A percentile compares a stretch with the other conserved stretches of the same genome.
Conservation (phyloP, 2,113 vertebrate species). For the Camarhynchus parvulus region DNA sequence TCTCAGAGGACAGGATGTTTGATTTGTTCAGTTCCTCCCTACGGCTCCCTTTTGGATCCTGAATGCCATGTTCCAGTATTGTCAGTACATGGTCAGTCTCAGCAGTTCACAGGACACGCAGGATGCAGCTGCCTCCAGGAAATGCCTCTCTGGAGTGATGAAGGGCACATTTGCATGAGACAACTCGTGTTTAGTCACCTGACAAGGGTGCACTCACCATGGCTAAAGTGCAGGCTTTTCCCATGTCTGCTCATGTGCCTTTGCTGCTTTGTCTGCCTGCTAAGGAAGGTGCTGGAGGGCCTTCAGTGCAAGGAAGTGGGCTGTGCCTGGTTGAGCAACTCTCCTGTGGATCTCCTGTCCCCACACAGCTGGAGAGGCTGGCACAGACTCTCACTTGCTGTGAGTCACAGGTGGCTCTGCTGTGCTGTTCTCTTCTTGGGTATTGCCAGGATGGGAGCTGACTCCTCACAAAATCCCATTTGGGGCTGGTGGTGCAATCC, state of each 20-base stretch:
- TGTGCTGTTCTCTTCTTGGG: neutral
- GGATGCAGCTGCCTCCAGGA: neutral
- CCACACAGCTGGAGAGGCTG: neutral
- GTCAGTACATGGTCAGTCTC: neutral
- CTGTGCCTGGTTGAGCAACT: neutral
- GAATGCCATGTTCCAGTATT: neutral
- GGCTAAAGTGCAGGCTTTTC: neutral
- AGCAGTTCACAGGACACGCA: neutral
- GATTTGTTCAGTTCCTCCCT: neutral
- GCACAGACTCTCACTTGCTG: neutral
- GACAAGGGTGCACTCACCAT: neutral
- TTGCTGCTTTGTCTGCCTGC: neutral
- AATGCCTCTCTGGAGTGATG: neutral
- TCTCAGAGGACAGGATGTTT: neutral
- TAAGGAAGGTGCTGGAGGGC: neutral
- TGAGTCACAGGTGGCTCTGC: neutral
- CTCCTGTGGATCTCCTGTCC: neutral
- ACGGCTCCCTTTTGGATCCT: neutral
- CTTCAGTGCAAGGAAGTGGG: neutral
- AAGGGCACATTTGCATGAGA: neutral
- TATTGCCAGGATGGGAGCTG: neutral
- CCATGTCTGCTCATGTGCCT: neutral
- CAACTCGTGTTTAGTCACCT: neutral
- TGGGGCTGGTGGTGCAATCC: neutral
- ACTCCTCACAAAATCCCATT: neutral